Conservation (phyloP, 2,113 vertebrate species). For the Pygoscelis antarcticus region DNA sequence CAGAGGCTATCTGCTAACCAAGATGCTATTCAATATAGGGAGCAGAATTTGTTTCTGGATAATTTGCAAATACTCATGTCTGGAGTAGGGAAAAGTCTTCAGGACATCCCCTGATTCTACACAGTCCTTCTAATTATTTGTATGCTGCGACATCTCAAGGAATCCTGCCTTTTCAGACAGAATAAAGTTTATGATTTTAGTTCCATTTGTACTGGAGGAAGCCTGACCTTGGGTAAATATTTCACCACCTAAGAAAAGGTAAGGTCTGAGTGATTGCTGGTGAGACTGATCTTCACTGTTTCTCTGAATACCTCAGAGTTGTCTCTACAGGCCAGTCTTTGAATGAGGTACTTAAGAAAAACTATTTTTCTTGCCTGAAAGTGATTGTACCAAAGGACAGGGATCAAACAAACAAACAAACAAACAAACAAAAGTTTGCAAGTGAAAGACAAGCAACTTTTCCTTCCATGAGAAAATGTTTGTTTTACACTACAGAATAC, state of each 20-base stretch:
- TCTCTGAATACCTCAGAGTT: background rate
- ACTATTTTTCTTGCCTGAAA: background rate
- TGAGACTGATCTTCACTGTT: background rate
- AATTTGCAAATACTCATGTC: background rate
- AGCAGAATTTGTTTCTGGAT: background rate
- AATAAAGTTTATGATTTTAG: background rate
- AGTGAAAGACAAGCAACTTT: background rate
- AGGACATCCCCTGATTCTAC: background rate
- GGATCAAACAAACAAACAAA: background rate
- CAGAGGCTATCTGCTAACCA: background rate
- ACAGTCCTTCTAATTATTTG: background rate
- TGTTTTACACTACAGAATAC: background rate
- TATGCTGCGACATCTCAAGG: background rate
- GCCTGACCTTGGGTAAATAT: background rate
- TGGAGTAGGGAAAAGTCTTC: background rate
- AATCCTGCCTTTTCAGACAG: background rate
- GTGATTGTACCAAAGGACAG: background rate
- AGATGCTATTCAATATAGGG: background rate
- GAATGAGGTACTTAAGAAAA: background rate
- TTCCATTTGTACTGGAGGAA: background rate
- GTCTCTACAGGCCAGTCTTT: background rate
- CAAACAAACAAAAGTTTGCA: background rate
- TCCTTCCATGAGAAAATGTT: background rate
- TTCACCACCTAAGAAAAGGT: background rate
- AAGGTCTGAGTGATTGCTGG: background rate